Evolutionary conservation across 2,888 invertebrate genomes (phyloP).

Genomic region (Oscheius onirici): DNA sequence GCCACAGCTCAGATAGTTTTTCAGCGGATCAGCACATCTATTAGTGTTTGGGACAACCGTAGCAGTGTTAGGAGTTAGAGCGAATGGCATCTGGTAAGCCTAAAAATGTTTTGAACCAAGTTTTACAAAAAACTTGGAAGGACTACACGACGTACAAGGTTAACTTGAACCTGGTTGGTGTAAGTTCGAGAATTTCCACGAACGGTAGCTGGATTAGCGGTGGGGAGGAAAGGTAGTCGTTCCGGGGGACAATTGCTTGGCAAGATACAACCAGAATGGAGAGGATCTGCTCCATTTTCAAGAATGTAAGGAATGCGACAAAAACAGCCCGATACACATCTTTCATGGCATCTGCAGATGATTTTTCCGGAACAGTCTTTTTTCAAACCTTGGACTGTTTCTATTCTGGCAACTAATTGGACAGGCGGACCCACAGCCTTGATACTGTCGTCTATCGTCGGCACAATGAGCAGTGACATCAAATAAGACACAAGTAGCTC

Average conservation of each 20-base stretch:
- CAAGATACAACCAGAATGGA: conserved; percentile 55
- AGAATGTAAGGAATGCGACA: conserved; percentile 56
- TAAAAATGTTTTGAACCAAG: not conserved
- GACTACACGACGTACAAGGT: conserved; percentile 22
- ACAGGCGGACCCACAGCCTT: conserved; percentile 58
- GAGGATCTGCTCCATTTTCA: conserved; percentile 54
- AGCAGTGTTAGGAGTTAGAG: conserved; percentile 6
- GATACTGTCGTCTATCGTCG: conserved; percentile 52
- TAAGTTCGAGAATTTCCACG: conserved; percentile 6
- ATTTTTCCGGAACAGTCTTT: not conserved
- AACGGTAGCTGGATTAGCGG: not conserved
- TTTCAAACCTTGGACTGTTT: conserved; percentile 43
- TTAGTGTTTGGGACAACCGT: conserved; percentile 30
- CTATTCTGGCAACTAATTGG: conserved; percentile 55
- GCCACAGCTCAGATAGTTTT: conserved; percentile 57
- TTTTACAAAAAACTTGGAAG: not conserved
- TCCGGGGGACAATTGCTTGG: conserved; percentile 50
- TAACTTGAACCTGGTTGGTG: conserved; percentile 26
- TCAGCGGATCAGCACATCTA: conserved; percentile 54
- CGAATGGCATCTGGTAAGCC: conserved; percentile 14
- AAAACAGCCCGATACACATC: conserved; percentile 59
- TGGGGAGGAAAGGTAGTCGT: not conserved
- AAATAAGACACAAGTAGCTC: conserved; percentile 47
- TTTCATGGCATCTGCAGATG: conserved; percentile 43
- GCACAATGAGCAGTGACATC: conserved; percentile 54